phyloP scores from a whole-genome alignment of 2,113 vertebrate genomes.

The Notarius quadriscutis region DNA sequence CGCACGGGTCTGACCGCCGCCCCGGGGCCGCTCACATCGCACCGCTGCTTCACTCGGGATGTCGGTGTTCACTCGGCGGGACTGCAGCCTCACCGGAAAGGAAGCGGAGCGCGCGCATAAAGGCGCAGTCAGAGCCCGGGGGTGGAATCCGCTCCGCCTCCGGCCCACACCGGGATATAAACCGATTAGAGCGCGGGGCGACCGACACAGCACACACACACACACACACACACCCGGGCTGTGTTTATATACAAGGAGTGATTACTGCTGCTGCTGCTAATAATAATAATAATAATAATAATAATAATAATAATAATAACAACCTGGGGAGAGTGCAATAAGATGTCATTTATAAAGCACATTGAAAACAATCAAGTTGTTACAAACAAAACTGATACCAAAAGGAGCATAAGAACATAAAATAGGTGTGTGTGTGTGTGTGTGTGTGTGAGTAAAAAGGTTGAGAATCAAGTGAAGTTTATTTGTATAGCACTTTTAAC shows the following conservation, averaged over 20 bases:
- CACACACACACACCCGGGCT: neutral
- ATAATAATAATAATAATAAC: neutral
- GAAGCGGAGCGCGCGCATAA: neutral
- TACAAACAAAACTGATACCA: no score
- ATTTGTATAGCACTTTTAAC: no score
- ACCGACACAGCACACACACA: neutral
- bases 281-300: neutral
- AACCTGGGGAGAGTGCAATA: neutral
- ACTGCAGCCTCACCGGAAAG: neutral
- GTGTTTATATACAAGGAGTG: neutral
- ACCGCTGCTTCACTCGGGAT: no score
- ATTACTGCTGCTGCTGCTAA: neutral
- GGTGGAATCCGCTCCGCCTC: conserved; percentile 9
- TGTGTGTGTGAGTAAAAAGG: no score
- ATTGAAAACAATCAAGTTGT: no score
- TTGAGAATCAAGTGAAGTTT: no score
- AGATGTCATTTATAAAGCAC: neutral
- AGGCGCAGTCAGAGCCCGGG: neutral
- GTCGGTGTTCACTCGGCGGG: no score
- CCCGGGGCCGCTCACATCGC: neutral
- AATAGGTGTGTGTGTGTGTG: no score
- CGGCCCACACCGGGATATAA: conserved; percentile 14
- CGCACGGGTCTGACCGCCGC: neutral
- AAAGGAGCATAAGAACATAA: no score
- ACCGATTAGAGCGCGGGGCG: neutral